Conservation (phyloP, 2,888 invertebrate species). For the Nephrotoma flavescens region DNA sequence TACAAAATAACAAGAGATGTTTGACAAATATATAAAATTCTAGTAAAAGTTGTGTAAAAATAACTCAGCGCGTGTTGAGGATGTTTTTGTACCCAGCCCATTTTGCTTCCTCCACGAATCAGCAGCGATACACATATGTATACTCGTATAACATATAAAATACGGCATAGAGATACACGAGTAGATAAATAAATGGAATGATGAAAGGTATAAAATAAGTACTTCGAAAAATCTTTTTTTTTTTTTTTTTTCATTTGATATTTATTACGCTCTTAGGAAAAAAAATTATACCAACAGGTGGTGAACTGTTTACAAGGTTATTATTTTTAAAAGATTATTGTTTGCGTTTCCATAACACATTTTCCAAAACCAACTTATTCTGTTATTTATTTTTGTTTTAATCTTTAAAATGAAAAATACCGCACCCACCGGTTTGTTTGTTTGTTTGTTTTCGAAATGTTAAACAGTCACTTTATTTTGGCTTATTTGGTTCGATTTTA, state of each 20-base stretch:
- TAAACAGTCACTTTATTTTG: background rate
- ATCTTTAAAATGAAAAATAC: background rate
- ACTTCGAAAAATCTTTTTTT: background rate
- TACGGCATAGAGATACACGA: too few relatives aligned
- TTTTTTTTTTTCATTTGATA: background rate
- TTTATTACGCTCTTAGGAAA: background rate
- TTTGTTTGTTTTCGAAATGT: background rate
- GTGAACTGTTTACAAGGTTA: background rate
- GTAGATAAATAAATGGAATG: too few relatives aligned
- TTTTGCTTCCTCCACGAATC: too few relatives aligned
- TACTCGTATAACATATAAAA: too few relatives aligned
- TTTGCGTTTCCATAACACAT: background rate
- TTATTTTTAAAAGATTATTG: background rate
- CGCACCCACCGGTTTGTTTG: background rate
- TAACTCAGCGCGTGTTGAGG: too few relatives aligned
- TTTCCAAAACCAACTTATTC: background rate
- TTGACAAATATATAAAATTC: too few relatives aligned
- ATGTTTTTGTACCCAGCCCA: too few relatives aligned
- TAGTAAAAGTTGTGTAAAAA: too few relatives aligned
- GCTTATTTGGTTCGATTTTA: background rate
- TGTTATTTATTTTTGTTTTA: background rate
- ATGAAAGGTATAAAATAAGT: background rate
- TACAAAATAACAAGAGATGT: too few relatives aligned
- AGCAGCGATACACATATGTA: too few relatives aligned
- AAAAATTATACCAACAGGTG: background rate